phyloP scores from a whole-genome alignment of 2,888 invertebrate species.

The Sarcophaga subvicina region DNA sequence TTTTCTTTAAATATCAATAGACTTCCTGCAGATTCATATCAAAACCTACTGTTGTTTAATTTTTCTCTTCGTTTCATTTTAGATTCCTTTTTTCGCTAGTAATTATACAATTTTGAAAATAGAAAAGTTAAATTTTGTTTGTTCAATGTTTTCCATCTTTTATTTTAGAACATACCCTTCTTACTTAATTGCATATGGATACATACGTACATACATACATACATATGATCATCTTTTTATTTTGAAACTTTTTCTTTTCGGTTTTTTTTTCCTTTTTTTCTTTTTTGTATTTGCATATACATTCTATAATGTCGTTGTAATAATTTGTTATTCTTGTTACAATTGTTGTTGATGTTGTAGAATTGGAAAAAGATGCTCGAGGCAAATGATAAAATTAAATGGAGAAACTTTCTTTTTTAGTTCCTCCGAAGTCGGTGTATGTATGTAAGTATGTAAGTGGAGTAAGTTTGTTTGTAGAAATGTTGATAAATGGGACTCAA shows the following conservation, averaged over 20 bases:
- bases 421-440: conserved; percentile 65
- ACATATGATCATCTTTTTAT: background rate
- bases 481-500: background rate
- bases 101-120: conserved; percentile 46
- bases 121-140: background rate
- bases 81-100: conserved; percentile 20
- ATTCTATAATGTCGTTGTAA: conserved; percentile 2
- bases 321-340: conserved; percentile 4
- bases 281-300: background rate
- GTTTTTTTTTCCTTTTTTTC: conserved; percentile 1
- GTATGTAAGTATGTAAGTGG: conserved; percentile 42
- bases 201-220: background rate
- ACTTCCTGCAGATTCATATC: too few relatives aligned
- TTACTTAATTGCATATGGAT: background rate
- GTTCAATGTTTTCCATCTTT: too few relatives aligned
- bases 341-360: conserved; percentile 52
- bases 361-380: conserved; percentile 27
- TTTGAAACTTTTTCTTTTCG: conserved; percentile 17
- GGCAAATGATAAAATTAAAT: conserved; percentile 52
- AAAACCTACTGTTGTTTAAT: too few relatives aligned
- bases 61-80: conserved; percentile 5
- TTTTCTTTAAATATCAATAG: background rate
- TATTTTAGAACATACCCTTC: background rate
- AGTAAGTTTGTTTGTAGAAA: conserved; percentile 1
- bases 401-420: conserved; percentile 67